Evolutionary conservation across 2,888 invertebrate genomes (phyloP), one percentile per base, ranked within the genome.

Genomic region (Cenopis cana): DNA sequence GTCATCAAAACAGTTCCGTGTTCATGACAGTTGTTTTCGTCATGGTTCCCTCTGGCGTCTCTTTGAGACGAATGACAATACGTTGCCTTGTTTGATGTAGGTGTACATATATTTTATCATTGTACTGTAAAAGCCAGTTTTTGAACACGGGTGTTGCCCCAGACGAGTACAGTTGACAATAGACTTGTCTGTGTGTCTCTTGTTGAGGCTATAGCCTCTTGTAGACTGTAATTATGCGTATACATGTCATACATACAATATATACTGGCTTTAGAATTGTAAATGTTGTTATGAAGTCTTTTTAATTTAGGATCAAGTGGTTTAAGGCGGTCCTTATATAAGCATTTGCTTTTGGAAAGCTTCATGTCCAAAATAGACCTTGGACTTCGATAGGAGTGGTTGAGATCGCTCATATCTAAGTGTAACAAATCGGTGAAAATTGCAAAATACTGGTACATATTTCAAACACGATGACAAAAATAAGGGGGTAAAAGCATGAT

Each of bases 161-260:
- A n/a, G n/a, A n/a, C 46, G 46, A n/a, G n/a, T 46, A 46, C 46
- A 46, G n/a, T n/a, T 46, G 41, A 46, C 41, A 46, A 46, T 46
- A 46, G n/a, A 46, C 41, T 14, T 41, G 41, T n/a, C 41, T n/a
- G 41, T 5, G 41, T 41, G 41, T 41, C 14, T 41, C 41, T 6
- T n/a, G n/a, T 46, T n/a, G n/a, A n/a, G n/a, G n/a, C 46, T 46
- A n/a, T 46, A n/a, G n/a, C n/a, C 14, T 14, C n/a, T 46, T 46
- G n/a, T 41, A 14, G 41, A 14, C 14, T 14, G 41, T 41, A 41
- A 10, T 36, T 36, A 41, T 41, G 41, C 14, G 41, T 41, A 41
- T 14, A 41, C n/a, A n/a, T n/a, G n/a, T n/a, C n/a, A n/a, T n/a
- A n/a, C n/a, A n/a, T n/a, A n/a, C 12, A 12, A 0, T 41, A 6